Evolutionary conservation across 1,140 invertebrate genomes (phyloP).

Genomic region (Plectrocnemia conspersa): DNA sequence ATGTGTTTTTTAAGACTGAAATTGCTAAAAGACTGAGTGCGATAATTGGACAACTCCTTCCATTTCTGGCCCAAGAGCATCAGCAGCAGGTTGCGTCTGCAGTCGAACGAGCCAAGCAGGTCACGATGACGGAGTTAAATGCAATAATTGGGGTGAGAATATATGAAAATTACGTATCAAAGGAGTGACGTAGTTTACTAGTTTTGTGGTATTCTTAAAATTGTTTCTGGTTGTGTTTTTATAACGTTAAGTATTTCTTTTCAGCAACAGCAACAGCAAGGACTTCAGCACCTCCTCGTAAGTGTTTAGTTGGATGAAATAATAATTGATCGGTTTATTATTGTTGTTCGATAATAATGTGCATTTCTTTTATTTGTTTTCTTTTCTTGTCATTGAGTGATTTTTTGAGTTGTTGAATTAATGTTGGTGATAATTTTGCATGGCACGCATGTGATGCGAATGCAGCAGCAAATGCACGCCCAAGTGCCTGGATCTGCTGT

Average conservation of each 20-base stretch:
- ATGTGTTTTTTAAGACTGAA: slow-evolving; percentile 66
- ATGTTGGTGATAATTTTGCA: slow-evolving; percentile 23
- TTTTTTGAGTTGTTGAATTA: slow-evolving; percentile 4
- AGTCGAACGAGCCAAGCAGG: slow-evolving; percentile 91
- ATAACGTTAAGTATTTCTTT: slow-evolving; percentile 36
- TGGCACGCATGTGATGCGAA: slow-evolving; percentile 33
- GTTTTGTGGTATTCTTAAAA: not conserved
- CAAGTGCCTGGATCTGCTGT: slow-evolving; percentile 40
- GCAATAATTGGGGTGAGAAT: slow-evolving; percentile 79
- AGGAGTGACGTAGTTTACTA: too few species aligned
- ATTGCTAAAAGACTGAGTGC: slow-evolving; percentile 88
- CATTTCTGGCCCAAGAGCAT: slow-evolving; percentile 89
- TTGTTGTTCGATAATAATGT: not conserved
- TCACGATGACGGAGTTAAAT: slow-evolving; percentile 91
- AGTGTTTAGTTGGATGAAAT: slow-evolving; percentile 40
- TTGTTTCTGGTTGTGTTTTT: too few species aligned
- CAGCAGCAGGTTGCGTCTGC: slow-evolving; percentile 91
- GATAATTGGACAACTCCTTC: slow-evolving; percentile 86
- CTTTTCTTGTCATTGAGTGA: not conserved
- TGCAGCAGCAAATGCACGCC: slow-evolving; percentile 52
- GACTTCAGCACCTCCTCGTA: slow-evolving; percentile 61
- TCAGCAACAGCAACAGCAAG: slow-evolving; percentile 60
- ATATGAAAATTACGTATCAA: not conserved
- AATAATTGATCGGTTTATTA: not conserved
- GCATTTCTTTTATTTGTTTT: not conserved